phyloP scores from a whole-genome alignment of 2,888 invertebrate species.

The Ellobium chinense region DNA sequence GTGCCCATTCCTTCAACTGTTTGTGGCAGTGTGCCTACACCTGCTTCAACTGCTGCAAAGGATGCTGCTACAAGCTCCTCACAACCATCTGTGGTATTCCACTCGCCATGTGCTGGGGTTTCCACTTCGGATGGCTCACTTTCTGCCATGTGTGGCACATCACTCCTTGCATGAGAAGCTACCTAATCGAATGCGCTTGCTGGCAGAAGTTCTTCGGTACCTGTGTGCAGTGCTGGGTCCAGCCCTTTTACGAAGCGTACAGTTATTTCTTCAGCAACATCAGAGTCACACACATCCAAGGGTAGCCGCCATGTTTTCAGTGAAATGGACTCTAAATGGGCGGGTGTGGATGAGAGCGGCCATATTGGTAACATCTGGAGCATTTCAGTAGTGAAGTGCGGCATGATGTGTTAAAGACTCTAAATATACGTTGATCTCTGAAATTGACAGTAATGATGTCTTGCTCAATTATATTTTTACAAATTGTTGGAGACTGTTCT shows the following conservation, averaged over 20 bases:
- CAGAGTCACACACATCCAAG: conserved; percentile 55
- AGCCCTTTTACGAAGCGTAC: conserved; percentile 62
- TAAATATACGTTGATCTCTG: no score
- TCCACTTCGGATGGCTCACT: conserved; percentile 81
- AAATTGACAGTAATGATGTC: no score
- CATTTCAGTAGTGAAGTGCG: no score
- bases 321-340: not conserved
- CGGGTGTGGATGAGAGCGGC: no score
- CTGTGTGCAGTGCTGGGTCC: conserved; percentile 80
- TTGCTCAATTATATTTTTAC: no score
- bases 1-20: conserved; percentile 82
- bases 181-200: conserved; percentile 82
- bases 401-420: no score
- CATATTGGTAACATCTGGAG: no score
- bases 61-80: conserved; percentile 86
- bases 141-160: conserved; percentile 86
- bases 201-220: conserved; percentile 78
- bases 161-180: conserved; percentile 84
- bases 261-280: conserved; percentile 67
- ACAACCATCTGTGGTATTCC: conserved; percentile 85
- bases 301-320: no score
- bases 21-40: conserved; percentile 85
- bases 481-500: no score
- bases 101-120: conserved; percentile 83
- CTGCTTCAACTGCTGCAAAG: conserved; percentile 84